Percentiles rank a stretch among this genome's conserved stretches.
Conservation (phyloP, 2,797 vertebrate species). For the Ara ararauna region DNA sequence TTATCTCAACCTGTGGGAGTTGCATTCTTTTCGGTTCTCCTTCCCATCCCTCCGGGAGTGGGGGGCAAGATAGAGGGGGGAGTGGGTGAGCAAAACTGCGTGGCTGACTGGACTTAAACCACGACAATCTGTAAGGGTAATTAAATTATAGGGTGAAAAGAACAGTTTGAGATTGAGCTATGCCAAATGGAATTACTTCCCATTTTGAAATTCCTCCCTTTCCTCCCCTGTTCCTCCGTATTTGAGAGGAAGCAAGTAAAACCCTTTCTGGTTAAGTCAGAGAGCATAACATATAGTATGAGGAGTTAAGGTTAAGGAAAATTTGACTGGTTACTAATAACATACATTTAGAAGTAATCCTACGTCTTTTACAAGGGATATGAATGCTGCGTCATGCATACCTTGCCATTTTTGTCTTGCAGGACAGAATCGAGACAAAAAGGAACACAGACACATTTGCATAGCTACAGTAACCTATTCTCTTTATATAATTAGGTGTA, state of each 20-base stretch:
- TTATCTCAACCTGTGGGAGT: too few species aligned
- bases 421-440: not conserved
- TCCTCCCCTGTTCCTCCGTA: rapidly evolving
- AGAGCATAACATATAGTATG: not conserved
- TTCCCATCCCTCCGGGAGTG: too few species aligned
- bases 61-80: too few species aligned
- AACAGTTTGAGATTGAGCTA: not conserved
- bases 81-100: too few species aligned
- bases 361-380: not conserved
- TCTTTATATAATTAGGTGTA: not conserved
- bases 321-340: not conserved
- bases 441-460: not conserved
- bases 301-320: not conserved
- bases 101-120: too few species aligned
- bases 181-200: not conserved
- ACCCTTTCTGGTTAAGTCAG: slow-evolving; percentile 24
- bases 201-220: not conserved
- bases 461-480: not conserved
- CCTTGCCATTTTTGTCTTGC: not conserved
- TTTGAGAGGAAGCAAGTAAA: not conserved
- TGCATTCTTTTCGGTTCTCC: too few species aligned
- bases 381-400: not conserved
- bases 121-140: not conserved
- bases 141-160: not conserved
- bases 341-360: not conserved